Conservation (phyloP, 2,888 invertebrate genomes). For the Thera britannica region DNA sequence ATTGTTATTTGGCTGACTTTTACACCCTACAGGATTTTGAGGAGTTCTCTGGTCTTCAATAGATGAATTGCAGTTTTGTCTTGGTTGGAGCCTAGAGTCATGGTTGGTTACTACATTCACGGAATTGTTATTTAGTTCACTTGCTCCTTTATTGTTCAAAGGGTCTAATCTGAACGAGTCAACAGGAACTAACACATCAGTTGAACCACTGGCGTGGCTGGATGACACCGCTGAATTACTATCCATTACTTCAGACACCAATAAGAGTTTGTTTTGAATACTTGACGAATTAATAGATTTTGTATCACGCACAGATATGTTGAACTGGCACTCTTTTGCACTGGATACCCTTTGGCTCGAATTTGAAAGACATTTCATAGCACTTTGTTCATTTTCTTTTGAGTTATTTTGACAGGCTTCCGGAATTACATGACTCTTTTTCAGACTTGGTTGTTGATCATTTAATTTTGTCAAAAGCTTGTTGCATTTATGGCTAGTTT, state of each 20-base stretch:
- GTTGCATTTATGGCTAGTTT: not conserved
- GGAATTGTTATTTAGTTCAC: not conserved
- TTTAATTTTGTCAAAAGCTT: not conserved
- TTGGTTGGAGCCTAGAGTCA: not conserved
- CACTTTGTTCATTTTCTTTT: not conserved
- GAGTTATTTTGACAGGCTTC: not conserved
- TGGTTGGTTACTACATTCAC: not conserved
- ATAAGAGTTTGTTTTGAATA: not conserved
- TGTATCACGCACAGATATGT: constrained; percentile 9
- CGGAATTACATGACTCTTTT: not conserved
- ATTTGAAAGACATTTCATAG: not conserved
- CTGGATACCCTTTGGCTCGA: not conserved
- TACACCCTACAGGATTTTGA: not conserved
- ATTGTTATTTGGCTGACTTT: constrained; percentile 1
- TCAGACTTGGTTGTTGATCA: not conserved
- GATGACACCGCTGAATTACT: not conserved
- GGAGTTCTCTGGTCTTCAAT: not conserved
- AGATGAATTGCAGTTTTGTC: not conserved
- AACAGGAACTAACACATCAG: not conserved
- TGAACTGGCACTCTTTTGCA: not conserved
- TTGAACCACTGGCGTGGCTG: not conserved
- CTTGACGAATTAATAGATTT: constrained; percentile 4
- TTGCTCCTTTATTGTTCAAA: not conserved
- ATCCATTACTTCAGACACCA: not conserved
- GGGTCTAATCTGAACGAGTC: not conserved